A percentile compares a stretch with the other conserved stretches of the same genome.
These are phyloP conservation scores for Neofelis nebulosa DNA, from an alignment of 2,113 vertebrate species.

Conservation along the genomic window DNA sequence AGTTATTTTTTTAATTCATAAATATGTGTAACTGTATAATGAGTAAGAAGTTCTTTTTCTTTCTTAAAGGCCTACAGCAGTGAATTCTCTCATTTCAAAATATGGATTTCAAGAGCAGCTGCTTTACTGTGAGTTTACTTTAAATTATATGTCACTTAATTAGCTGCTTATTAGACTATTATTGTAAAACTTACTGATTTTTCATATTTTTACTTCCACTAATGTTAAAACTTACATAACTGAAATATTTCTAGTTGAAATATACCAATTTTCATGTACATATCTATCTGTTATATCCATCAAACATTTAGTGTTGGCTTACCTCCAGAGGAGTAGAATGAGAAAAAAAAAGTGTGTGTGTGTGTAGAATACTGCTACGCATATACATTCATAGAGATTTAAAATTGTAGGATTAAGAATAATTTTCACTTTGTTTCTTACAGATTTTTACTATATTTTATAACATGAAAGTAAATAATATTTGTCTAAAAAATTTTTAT, in stretches of 20 bases:
- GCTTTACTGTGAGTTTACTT: slow-evolving; percentile 94
- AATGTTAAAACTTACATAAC: not conserved
- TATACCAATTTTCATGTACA: not conserved
- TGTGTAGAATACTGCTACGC: not conserved
- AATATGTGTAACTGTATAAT: not conserved
- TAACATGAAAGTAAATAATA: not conserved
- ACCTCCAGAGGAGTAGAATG: not conserved
- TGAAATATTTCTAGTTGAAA: slow-evolving; percentile 42
- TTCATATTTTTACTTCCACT: slow-evolving; percentile 1
- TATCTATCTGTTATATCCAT: not conserved
- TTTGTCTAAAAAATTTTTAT: slow-evolving; percentile 40
- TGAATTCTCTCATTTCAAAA: slow-evolving; percentile 92
- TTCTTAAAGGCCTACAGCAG: slow-evolving; percentile 90
- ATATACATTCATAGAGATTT: not conserved
- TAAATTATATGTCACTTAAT: slow-evolving; percentile 44
- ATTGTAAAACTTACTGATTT: not conserved
- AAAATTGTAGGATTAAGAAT: not conserved
- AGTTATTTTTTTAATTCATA: slow-evolving; percentile 5
- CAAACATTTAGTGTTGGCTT: slow-evolving; percentile 16
- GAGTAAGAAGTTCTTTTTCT: slow-evolving; percentile 34
- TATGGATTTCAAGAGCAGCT: slow-evolving; percentile 97
- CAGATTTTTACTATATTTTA: not conserved
- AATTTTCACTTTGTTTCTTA: slow-evolving; percentile 44
- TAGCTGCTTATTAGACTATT: slow-evolving; percentile 44
- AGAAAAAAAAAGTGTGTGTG: not conserved